Conservation (phyloP, 2,888 invertebrate species). For the Acleris sparsana region DNA sequence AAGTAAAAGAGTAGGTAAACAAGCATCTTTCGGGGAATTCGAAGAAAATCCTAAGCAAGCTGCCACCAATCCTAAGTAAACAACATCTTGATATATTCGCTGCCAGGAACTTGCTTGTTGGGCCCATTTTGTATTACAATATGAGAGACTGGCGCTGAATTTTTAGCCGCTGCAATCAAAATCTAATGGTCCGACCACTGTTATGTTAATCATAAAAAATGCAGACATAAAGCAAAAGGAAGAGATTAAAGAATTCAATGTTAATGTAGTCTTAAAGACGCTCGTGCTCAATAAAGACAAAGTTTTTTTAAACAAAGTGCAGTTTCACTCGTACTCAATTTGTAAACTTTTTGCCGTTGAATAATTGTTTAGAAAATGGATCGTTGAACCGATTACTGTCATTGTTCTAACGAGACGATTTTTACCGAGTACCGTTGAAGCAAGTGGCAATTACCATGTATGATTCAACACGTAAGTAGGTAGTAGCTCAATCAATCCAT, state of each 20-base stretch:
- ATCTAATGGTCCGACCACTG: conserved; percentile 30
- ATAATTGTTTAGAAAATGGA: conserved; percentile 40
- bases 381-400: conserved; percentile 37
- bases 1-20: conserved; percentile 19
- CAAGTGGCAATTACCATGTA: not conserved
- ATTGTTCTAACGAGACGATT: conserved; percentile 34
- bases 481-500: no score
- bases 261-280: no score
- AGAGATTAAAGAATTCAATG: no score
- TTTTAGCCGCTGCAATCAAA: conserved; percentile 16
- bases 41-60: conserved; percentile 32
- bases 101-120: no score
- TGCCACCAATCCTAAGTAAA: conserved; percentile 36
- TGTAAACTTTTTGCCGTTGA: conserved; percentile 33
- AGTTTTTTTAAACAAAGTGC: not conserved
- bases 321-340: not conserved
- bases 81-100: conserved; percentile 1
- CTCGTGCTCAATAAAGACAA: conserved; percentile 3
- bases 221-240: not conserved
- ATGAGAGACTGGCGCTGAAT: no score
- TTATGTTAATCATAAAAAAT: conserved; percentile 17
- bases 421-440: conserved; percentile 14
- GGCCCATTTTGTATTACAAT: no score
- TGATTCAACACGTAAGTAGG: not conserved
- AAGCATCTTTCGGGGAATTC: conserved; percentile 16